Evolutionary conservation across 2,113 vertebrate genomes (phyloP).

Genomic region (Anarrhichthys ocellatus): DNA sequence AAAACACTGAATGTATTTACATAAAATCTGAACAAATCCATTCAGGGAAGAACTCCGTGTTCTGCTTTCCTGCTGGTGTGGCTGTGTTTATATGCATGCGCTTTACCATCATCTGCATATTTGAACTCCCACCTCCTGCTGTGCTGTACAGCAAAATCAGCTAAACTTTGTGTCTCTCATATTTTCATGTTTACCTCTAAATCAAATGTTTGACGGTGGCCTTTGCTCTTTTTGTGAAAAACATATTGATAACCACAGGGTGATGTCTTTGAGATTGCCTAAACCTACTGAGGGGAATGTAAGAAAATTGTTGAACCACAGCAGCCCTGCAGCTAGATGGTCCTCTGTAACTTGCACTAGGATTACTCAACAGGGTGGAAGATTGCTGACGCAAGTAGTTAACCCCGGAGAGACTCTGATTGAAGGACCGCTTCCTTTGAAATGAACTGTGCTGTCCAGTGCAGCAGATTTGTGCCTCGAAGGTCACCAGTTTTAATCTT

Average conservation of each 20-base stretch:
- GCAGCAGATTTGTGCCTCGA: not conserved
- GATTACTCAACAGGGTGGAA: slow-evolving; percentile 2
- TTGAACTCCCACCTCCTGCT: slow-evolving; percentile 17
- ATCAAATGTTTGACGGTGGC: not conserved
- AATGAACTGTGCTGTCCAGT: not conserved
- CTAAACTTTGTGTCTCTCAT: not conserved
- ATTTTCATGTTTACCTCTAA: slow-evolving; percentile 43
- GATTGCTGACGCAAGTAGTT: slow-evolving; percentile 17
- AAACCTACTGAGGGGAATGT: not conserved
- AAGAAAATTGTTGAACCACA: slow-evolving; percentile 10
- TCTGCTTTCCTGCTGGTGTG: slow-evolving; percentile 7
- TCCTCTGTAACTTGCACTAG: slow-evolving; percentile 13
- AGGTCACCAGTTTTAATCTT: not conserved
- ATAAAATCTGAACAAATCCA: slow-evolving; percentile 6
- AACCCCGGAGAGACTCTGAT: slow-evolving; percentile 11
- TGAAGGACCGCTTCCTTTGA: slow-evolving; percentile 3
- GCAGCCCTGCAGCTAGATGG: slow-evolving; percentile 10
- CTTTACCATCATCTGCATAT: slow-evolving; percentile 15
- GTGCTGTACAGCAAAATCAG: slow-evolving; percentile 23
- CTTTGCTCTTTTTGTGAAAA: slow-evolving; percentile 28
- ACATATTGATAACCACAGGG: slow-evolving; percentile 27
- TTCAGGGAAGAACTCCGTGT: not conserved
- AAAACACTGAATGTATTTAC: not conserved
- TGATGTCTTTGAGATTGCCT: slow-evolving; percentile 19
- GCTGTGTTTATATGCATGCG: not conserved